phyloP scores from a whole-genome alignment of 2,797 vertebrate genomes.

The Hoplostethus atlanticus region DNA sequence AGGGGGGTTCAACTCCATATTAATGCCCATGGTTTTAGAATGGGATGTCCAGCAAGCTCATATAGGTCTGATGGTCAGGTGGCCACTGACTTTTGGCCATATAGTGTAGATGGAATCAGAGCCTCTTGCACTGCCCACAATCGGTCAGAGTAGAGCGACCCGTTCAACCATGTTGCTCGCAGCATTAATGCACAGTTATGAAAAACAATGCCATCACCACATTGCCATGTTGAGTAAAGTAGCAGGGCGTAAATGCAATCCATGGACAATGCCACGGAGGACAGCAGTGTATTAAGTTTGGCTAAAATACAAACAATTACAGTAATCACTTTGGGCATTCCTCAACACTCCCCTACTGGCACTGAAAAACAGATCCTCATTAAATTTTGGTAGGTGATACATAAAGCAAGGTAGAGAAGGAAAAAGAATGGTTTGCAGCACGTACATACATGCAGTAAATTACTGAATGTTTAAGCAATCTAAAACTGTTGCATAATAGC shows the following conservation, averaged over 20 bases:
- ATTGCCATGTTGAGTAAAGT: conserved; percentile 60
- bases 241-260: conserved; percentile 41
- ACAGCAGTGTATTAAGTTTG: conserved; percentile 38
- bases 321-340: conserved; percentile 64
- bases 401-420: conserved; percentile 49
- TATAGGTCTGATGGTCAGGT: too few species aligned
- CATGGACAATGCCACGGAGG: conserved; percentile 46
- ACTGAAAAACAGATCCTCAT: conserved; percentile 47
- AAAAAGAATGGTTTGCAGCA: conserved; percentile 28
- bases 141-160: conserved; percentile 21
- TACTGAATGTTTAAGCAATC: conserved; percentile 39
- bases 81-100: too few species aligned
- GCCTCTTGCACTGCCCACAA: conserved; percentile 22
- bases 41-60: too few species aligned
- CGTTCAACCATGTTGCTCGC: conserved; percentile 57
- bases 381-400: conserved; percentile 58
- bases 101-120: too few species aligned
- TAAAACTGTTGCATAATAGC: conserved; percentile 52
- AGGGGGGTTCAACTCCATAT: too few species aligned
- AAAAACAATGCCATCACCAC: conserved; percentile 58
- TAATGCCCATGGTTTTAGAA: too few species aligned
- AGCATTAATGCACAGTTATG: conserved; percentile 56
- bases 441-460: conserved; percentile 61
- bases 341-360: conserved; percentile 52
- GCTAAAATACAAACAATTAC: conserved; percentile 44